Percentiles rank a stretch among this genome's conserved stretches.
These are phyloP conservation scores for Microhierax caerulescens DNA, from an alignment of 2,797 vertebrate species.

Conservation along the genomic window DNA sequence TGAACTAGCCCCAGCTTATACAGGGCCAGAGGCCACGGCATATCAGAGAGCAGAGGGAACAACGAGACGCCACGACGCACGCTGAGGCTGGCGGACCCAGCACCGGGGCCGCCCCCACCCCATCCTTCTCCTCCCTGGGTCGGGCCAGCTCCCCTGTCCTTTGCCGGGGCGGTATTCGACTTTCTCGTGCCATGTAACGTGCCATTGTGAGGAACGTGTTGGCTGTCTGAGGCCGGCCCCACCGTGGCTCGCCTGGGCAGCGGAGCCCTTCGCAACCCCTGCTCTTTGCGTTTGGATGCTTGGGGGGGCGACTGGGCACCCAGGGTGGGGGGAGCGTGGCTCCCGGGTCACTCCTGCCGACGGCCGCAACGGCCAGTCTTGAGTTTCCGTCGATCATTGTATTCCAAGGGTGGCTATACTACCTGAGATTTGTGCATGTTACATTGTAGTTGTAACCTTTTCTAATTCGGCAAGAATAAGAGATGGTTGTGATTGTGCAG, in stretches of 20 bases:
- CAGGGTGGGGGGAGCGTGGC: accelerated
- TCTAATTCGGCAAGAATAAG: conserved; percentile 86
- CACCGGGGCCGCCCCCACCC: background rate
- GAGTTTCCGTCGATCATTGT: conserved; percentile 78
- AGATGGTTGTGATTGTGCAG: conserved; percentile 89
- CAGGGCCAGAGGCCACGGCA: background rate
- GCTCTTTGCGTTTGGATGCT: background rate
- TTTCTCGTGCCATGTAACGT: conserved; percentile 76
- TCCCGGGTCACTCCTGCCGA: background rate
- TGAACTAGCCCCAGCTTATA: background rate
- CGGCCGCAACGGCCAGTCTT: conserved; percentile 46
- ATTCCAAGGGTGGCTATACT: conserved; percentile 82
- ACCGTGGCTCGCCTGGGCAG: background rate
- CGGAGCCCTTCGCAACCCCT: background rate
- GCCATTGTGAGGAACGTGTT: conserved; percentile 78
- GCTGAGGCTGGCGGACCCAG: background rate
- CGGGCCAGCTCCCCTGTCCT: background rate
- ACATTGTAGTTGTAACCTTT: conserved; percentile 89
- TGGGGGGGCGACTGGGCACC: background rate
- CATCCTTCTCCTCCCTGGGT: background rate
- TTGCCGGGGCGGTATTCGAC: background rate
- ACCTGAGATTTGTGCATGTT: conserved; percentile 88
- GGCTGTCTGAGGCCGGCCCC: conserved; percentile 66
- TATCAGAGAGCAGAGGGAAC: background rate
- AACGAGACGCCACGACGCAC: background rate